Evolutionary conservation across 1,140 invertebrate species (phyloP).

Genomic region (Zaprionus gabonicus): DNA sequence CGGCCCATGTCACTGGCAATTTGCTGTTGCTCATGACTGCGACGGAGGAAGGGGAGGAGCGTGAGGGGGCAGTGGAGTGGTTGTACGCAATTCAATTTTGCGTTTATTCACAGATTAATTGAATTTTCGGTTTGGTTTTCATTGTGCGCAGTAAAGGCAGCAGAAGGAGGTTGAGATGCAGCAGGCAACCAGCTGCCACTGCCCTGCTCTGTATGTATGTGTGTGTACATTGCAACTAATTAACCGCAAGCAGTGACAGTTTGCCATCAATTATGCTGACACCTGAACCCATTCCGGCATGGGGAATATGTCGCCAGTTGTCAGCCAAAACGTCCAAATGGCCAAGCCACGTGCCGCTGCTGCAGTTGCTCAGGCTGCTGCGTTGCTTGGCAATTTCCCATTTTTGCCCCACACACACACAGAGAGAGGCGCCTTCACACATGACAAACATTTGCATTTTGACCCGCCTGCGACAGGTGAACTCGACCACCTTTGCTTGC

Average conservation of each 20-base stretch:
- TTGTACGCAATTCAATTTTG: constrained; percentile 73
- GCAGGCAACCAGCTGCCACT: too few species aligned
- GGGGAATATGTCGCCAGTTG: background rate
- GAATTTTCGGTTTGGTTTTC: constrained; percentile 69
- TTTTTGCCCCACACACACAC: background rate
- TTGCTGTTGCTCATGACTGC: constrained; percentile 53
- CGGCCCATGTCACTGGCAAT: constrained; percentile 75
- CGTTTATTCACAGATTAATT: constrained; percentile 82
- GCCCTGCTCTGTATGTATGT: background rate
- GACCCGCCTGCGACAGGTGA: constrained; percentile 18
- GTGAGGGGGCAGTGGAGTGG: background rate
- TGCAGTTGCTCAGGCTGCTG: background rate
- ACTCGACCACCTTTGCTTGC: constrained; percentile 13
- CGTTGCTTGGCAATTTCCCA: constrained; percentile 24
- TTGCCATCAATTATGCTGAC: constrained; percentile 64
- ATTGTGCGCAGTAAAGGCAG: constrained; percentile 40
- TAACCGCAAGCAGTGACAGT: constrained; percentile 67
- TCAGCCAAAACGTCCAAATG: constrained; percentile 12
- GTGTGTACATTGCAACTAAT: constrained; percentile 53
- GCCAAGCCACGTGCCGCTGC: constrained; percentile 2
- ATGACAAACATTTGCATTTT: constrained; percentile 29
- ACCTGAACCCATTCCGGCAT: constrained; percentile 37
- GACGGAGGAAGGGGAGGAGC: too few species aligned
- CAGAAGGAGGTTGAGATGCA: too few species aligned
- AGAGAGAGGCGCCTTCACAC: background rate